A percentile compares a stretch with the other conserved stretches of the same genome.
These are phyloP conservation scores for Cherax destructor DNA, from an alignment of 1,140 invertebrate species.

Conservation along the genomic window DNA sequence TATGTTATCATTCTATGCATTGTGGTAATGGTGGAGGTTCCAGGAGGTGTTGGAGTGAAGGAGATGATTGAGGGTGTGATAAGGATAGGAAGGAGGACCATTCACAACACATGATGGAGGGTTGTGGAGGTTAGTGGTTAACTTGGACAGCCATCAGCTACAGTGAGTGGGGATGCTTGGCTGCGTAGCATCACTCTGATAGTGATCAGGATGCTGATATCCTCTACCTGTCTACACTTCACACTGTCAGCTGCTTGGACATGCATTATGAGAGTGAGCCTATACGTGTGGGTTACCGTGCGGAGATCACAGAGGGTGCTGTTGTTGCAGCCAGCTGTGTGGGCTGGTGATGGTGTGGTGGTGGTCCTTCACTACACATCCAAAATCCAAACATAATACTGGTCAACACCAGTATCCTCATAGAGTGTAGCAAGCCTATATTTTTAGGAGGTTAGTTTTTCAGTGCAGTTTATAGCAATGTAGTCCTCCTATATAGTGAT, in stretches of 20 bases:
- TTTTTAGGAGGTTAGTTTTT: neutral
- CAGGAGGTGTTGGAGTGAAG: slow-evolving; percentile 13
- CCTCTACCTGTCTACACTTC: slow-evolving; percentile 28
- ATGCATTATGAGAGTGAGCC: slow-evolving; percentile 46
- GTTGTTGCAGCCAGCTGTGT: slow-evolving; percentile 4
- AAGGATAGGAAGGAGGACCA: slow-evolving; percentile 12
- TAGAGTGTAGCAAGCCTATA: neutral
- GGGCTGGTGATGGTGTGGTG: slow-evolving; percentile 10
- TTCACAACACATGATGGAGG: neutral
- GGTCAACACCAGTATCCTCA: neutral
- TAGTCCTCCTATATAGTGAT: neutral
- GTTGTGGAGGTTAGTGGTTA: slow-evolving; percentile 27
- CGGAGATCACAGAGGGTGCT: slow-evolving; percentile 11
- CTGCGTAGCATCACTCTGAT: slow-evolving; percentile 17
- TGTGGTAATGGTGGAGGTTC: slow-evolving; percentile 21
- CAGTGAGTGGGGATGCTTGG: slow-evolving; percentile 3
- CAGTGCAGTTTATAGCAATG: neutral
- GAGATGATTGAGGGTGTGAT: neutral
- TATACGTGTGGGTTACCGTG: slow-evolving; percentile 39
- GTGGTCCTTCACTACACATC: slow-evolving; percentile 25
- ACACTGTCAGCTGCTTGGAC: slow-evolving; percentile 41
- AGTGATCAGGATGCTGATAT: slow-evolving; percentile 20
- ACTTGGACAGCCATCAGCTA: slow-evolving; percentile 12
- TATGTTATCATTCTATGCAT: slow-evolving; percentile 23
- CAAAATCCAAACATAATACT: neutral